phyloP scores from a whole-genome alignment of 2,797 vertebrate genomes.

The Pipistrellus nathusii region DNA sequence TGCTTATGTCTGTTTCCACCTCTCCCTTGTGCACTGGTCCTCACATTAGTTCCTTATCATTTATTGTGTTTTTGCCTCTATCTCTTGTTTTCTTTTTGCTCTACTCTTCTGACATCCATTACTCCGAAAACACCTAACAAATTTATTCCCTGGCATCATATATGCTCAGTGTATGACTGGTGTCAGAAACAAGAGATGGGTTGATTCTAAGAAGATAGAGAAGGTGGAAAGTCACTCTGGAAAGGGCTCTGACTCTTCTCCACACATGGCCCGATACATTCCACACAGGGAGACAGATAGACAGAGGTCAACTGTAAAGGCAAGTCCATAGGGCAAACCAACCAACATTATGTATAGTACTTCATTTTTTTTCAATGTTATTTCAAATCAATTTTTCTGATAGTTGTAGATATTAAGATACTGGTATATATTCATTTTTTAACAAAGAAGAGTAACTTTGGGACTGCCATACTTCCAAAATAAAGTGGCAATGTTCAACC shows the following conservation, averaged over 20 bases:
- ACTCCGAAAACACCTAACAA: neutral
- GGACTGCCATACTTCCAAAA: neutral
- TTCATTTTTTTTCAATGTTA: neutral
- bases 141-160: neutral
- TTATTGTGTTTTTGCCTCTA: neutral
- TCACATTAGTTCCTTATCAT: accelerated
- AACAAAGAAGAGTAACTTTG: conserved; percentile 52
- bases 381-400: conserved; percentile 29
- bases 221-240: neutral
- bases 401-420: neutral
- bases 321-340: neutral
- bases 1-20: accelerated
- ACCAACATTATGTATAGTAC: neutral
- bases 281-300: neutral
- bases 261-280: neutral
- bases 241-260: neutral
- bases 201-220: neutral
- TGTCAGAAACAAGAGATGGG: neutral
- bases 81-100: neutral
- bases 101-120: neutral
- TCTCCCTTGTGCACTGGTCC: neutral
- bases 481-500: neutral
- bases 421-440: neutral
- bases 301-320: neutral
- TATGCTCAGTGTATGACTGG: neutral